These are phyloP conservation scores for Hippopotamyrus pictus DNA, from an alignment of 2,797 vertebrate species.

Conservation along the genomic window DNA sequence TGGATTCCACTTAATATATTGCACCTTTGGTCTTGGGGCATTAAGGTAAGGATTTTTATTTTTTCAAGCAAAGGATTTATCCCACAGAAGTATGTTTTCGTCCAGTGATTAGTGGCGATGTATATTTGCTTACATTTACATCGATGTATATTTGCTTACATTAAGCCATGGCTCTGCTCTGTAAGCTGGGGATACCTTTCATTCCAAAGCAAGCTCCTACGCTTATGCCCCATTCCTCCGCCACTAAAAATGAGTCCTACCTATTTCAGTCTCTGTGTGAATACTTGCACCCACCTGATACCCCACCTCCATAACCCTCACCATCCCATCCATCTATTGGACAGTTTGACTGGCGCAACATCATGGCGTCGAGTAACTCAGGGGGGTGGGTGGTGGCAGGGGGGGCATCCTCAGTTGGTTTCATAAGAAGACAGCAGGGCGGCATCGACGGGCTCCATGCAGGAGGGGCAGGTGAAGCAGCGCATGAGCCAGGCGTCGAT, in stretches of 20 bases:
- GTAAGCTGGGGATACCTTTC: constrained; percentile 32
- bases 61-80: constrained; percentile 23
- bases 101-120: constrained; percentile 9
- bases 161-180: constrained; percentile 32
- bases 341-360: constrained; percentile 24
- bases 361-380: constrained; percentile 25
- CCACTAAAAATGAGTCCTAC: background rate
- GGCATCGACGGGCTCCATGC: constrained; percentile 81
- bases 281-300: background rate
- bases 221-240: background rate
- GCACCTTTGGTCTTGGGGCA: constrained; percentile 39
- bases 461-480: constrained; percentile 82
- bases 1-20: constrained; percentile 19
- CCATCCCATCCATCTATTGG: background rate
- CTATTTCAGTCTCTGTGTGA: background rate
- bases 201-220: constrained; percentile 9
- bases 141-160: background rate
- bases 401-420: constrained; percentile 56
- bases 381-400: background rate
- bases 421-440: constrained; percentile 75
- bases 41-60: constrained; percentile 13
- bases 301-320: background rate
- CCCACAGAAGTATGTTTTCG: constrained; percentile 23
- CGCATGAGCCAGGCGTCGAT: constrained; percentile 82
- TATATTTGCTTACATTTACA: background rate